Percentiles rank a stretch among this genome's conserved stretches.
Evolutionary conservation across 2,113 vertebrate species (phyloP).

Genomic region (Pogonocichla stellata): DNA sequence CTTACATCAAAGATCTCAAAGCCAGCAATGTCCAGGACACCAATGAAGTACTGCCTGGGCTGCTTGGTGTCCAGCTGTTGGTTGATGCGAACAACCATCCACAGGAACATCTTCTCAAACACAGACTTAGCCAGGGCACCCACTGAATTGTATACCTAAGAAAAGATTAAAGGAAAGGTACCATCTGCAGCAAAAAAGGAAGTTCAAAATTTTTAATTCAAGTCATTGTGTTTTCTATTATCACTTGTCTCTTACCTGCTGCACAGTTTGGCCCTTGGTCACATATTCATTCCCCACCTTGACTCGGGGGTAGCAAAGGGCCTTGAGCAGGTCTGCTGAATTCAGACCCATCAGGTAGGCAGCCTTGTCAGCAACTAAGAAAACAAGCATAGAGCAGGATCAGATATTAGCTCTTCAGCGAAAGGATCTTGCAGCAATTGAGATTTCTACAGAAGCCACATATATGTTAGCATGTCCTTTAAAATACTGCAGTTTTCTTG

Average conservation of each 20-base stretch:
- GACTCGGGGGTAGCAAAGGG: slow-evolving; percentile 43
- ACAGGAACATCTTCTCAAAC: slow-evolving; percentile 85
- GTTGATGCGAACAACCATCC: slow-evolving; percentile 85
- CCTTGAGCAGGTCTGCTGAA: slow-evolving; percentile 50
- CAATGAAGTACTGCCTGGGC: slow-evolving; percentile 78
- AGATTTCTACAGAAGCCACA: not conserved
- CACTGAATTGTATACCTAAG: slow-evolving; percentile 79
- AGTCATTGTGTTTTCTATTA: not conserved
- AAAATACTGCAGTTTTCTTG: not conserved
- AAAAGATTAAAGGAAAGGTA: not conserved
- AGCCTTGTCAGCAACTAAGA: slow-evolving; percentile 53
- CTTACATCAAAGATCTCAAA: slow-evolving; percentile 83
- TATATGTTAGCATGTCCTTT: rapidly evolving
- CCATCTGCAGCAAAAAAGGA: not conserved
- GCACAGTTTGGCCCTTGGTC: slow-evolving; percentile 43
- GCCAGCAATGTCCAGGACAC: slow-evolving; percentile 81
- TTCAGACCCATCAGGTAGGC: slow-evolving; percentile 60
- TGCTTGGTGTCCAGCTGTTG: slow-evolving; percentile 82
- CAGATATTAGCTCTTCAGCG: not conserved
- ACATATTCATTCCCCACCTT: slow-evolving; percentile 53
- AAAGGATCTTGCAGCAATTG: not conserved
- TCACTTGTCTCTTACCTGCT: not conserved
- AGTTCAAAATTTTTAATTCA: not conserved
- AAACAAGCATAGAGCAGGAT: not conserved
- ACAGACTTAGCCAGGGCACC: slow-evolving; percentile 85